These are phyloP conservation scores for Tromatobia lineatoria DNA, from an alignment of 2,888 invertebrate genomes.

Conservation along the genomic window DNA sequence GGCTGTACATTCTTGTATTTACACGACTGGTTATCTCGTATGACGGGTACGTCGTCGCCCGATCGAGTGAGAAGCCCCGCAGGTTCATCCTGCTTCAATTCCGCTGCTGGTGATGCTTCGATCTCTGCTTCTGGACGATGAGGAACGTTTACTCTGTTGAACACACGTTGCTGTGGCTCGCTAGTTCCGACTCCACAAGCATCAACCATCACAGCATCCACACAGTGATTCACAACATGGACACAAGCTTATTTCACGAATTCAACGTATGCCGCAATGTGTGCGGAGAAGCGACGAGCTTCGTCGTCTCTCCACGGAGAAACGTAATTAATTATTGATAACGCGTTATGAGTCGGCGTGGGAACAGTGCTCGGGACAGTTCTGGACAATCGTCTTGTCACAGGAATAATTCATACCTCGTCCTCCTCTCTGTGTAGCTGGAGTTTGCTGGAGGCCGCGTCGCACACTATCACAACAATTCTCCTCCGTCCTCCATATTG, in stretches of 20 bases:
- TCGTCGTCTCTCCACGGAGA: slow-evolving; percentile 13
- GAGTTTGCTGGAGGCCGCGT: slow-evolving; percentile 11
- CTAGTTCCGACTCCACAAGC: slow-evolving; percentile 36
- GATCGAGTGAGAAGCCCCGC: slow-evolving; percentile 56
- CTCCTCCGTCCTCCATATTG: slow-evolving; percentile 28
- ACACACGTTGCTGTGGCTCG: slow-evolving; percentile 33
- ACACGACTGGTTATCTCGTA: slow-evolving; percentile 62
- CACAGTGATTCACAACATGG: slow-evolving; percentile 18
- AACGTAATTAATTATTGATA: slow-evolving; percentile 80
- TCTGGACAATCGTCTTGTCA: slow-evolving; percentile 71
- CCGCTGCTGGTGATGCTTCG: slow-evolving; percentile 51
- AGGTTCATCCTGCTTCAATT: slow-evolving; percentile 49
- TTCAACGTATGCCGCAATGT: slow-evolving; percentile 29
- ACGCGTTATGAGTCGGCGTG: slow-evolving; percentile 78
- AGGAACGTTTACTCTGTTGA: slow-evolving; percentile 52
- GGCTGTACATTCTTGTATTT: slow-evolving; percentile 50
- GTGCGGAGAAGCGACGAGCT: slow-evolving; percentile 15
- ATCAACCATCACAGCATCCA: slow-evolving; percentile 34
- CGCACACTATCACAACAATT: slow-evolving; percentile 25
- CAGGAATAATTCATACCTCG: slow-evolving; percentile 77
- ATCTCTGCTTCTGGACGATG: slow-evolving; percentile 39
- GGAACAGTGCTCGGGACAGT: slow-evolving; percentile 74
- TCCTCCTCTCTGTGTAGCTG: slow-evolving; percentile 1
- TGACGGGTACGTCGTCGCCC: slow-evolving; percentile 53
- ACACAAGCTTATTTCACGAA: slow-evolving; percentile 27